Conservation (phyloP, 2,888 invertebrate genomes). For the Diogma glabrata region DNA sequence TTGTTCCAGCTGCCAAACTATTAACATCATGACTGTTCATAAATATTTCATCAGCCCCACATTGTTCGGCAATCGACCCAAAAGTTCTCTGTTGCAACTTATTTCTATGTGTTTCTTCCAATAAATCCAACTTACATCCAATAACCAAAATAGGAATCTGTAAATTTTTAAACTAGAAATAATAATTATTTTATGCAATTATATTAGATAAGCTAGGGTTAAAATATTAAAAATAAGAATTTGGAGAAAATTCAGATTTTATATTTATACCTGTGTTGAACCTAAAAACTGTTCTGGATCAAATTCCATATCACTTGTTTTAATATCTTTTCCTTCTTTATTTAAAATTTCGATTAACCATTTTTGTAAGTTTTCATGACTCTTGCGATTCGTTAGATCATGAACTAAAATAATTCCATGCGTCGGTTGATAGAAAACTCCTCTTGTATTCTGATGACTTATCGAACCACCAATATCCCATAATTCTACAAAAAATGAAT, state of each 20-base stretch:
- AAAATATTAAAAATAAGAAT: background rate
- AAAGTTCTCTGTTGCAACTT: constrained; percentile 42
- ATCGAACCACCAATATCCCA: constrained; percentile 97
- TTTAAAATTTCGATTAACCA: constrained; percentile 88
- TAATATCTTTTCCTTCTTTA: constrained; percentile 46
- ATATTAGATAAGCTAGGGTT: background rate
- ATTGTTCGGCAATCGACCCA: constrained; percentile 59
- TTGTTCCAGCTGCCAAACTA: constrained; percentile 86
- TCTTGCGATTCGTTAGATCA: constrained; percentile 92
- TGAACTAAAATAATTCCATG: constrained; percentile 96
- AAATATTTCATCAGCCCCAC: constrained; percentile 87
- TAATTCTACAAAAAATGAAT: constrained; percentile 84
- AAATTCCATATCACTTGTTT: constrained; percentile 42
- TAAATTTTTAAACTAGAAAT: constrained; percentile 24
- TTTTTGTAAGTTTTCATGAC: constrained; percentile 82
- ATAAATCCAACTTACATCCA: constrained; percentile 84
- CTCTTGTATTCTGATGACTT: constrained; percentile 83
- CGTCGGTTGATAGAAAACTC: constrained; percentile 86
- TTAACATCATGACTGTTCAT: constrained; percentile 62
- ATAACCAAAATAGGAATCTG: constrained; percentile 88
- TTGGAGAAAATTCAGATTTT: background rate
- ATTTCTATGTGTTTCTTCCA: constrained; percentile 58
- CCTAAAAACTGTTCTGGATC: constrained; percentile 81
- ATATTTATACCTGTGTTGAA: constrained; percentile 61
- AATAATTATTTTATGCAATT: background rate